phyloP scores from a whole-genome alignment of 2,113 vertebrate species.

The Tachysurus vachellii region DNA sequence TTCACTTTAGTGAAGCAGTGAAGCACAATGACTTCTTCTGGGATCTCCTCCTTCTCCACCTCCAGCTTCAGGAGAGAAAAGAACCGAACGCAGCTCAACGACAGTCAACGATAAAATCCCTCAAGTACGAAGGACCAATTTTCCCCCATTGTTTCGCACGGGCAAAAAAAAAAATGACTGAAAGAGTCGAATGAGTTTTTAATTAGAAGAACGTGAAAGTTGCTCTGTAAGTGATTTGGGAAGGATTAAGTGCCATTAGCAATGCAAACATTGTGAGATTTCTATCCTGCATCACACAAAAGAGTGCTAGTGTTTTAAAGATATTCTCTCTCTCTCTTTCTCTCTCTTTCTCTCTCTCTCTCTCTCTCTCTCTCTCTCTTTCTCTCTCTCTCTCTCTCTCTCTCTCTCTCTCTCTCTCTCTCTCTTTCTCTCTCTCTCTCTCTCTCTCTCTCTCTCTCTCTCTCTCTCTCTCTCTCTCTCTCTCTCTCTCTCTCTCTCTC shows the following conservation, averaged over 20 bases:
- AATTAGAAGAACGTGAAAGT: slow-evolving; percentile 35
- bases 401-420: neutral
- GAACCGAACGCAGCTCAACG: neutral
- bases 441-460: no score
- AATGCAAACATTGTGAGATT: slow-evolving; percentile 33
- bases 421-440: neutral
- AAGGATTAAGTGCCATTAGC: slow-evolving; percentile 33
- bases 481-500: no score
- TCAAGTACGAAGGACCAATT: neutral
- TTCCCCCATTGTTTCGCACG: neutral
- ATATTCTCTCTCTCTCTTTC: no score
- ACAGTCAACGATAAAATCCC: slow-evolving; percentile 18
- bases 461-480: neutral
- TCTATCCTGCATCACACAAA: slow-evolving; percentile 21
- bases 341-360: neutral
- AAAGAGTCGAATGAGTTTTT: slow-evolving; percentile 20
- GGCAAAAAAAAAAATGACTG: neutral
- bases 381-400: no score
- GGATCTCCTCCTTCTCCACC: neutral
- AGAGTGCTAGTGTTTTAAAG: slow-evolving; percentile 5
- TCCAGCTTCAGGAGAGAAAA: neutral
- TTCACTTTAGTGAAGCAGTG: neutral
- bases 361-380: no score
- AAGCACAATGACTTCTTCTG: neutral
- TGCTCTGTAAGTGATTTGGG: slow-evolving; percentile 33